phyloP scores from a whole-genome alignment of 2,888 invertebrate genomes.

The Theodoxus fluviatilis region DNA sequence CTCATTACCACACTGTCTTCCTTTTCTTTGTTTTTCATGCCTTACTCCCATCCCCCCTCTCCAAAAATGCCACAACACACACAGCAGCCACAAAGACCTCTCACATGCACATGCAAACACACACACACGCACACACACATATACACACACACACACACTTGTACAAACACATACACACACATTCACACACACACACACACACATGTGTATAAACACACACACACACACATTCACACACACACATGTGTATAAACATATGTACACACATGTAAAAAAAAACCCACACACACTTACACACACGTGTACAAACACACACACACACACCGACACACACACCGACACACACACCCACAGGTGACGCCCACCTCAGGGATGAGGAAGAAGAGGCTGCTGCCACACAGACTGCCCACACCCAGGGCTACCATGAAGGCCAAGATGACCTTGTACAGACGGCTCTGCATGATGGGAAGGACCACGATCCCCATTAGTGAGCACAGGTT shows the following conservation, averaged over 20 bases:
- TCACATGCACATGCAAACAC: too few species aligned
- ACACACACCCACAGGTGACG: not conserved
- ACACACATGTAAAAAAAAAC: not conserved
- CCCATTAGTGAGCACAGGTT: constrained; percentile 72
- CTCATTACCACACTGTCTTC: too few species aligned
- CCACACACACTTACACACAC: not conserved
- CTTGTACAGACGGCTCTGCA: constrained; percentile 70
- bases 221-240: constrained; percentile 7
- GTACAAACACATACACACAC: constrained; percentile 15
- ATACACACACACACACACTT: not conserved
- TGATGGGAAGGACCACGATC: constrained; percentile 70
- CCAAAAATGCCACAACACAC: not conserved
- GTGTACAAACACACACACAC: not conserved
- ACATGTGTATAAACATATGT: not conserved
- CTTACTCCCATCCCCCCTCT: not conserved
- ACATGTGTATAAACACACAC: not conserved
- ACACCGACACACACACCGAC: not conserved
- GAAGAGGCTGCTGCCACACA: constrained; percentile 71
- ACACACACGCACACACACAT: not conserved
- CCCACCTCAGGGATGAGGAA: constrained; percentile 72
- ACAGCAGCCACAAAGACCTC: not conserved
- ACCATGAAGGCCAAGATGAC: constrained; percentile 70
- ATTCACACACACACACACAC: constrained; percentile 15
- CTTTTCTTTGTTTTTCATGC: too few species aligned
- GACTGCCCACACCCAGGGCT: constrained; percentile 72